Conservation (phyloP, 2,113 vertebrate genomes). For the Neodontobutis hainanensis region DNA sequence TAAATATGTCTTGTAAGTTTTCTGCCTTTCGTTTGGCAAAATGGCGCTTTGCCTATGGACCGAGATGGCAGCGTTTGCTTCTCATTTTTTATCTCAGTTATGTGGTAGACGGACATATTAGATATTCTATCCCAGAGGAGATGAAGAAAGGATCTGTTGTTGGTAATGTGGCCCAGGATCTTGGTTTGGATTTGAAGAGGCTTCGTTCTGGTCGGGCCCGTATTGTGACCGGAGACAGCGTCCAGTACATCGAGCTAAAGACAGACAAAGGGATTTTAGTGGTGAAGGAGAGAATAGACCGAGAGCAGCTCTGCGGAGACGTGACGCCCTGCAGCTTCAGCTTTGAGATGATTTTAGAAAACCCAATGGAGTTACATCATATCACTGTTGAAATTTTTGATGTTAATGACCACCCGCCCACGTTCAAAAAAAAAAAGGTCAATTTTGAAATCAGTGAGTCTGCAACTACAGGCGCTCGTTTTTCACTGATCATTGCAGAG, state of each 20-base stretch:
- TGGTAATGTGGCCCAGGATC: conserved; percentile 56
- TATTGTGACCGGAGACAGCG: conserved; percentile 35
- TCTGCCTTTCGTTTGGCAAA: not conserved
- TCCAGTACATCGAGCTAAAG: conserved; percentile 57
- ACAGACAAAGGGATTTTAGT: conserved; percentile 66
- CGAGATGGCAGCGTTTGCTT: not conserved
- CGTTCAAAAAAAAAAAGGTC: conserved; percentile 21
- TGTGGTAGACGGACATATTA: conserved; percentile 34
- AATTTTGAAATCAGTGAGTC: conserved; percentile 70
- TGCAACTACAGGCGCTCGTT: conserved; percentile 31
- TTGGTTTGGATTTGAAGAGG: conserved; percentile 41
- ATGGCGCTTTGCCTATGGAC: not conserved
- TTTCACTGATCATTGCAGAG: conserved; percentile 52
- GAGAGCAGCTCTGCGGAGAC: conserved; percentile 67
- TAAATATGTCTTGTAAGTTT: too few relatives aligned
- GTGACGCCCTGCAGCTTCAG: conserved; percentile 62
- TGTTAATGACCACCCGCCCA: conserved; percentile 64
- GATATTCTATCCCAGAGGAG: conserved; percentile 64
- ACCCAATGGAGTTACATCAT: conserved; percentile 58
- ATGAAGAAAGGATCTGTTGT: conserved; percentile 56
- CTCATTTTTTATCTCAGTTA: not conserved
- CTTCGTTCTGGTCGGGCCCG: conserved; percentile 39
- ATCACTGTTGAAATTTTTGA: conserved; percentile 62
- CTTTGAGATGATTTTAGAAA: conserved; percentile 72
- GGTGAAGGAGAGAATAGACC: conserved; percentile 64